Evolutionary conservation across 2,113 vertebrate genomes (phyloP), one percentile per base, ranked within the genome.

Genomic region (Macaca fascicularis): DNA sequence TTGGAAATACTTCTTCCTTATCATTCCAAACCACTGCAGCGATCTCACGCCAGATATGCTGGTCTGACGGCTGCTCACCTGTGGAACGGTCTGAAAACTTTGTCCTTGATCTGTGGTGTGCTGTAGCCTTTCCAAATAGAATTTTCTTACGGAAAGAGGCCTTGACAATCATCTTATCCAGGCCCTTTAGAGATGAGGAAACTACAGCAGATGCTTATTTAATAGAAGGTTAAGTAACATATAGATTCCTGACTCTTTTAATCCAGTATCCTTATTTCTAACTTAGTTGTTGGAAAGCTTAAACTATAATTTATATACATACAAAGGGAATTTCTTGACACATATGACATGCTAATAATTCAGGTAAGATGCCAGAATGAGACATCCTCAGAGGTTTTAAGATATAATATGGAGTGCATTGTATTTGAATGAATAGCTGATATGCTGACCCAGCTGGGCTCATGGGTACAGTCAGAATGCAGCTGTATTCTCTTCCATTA

Each of bases 251-350:
- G 10, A 48, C 38, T 25, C 48, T 90, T 94, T 95, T 84, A 70
- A 59, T 86, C 43, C 13, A 45, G 38, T 35, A 52, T 81, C 61
- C 30, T 96, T 48, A n/a, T 59, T 84, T 84, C 43, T 38, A 61
- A 89, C n/a, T 70, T 67, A 43, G 38, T 52, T 52, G 52, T 27
- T 61, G 38, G 85, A 81, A 95, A 97, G 48, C 25, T 94, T 94
- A 40, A 87, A 52, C 48, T 69, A 48, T 84, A 50, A 93, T 72
- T 74, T 79, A 85, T 43, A 30, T 11, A 17, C 1, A 55, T 2
- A 32, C 4, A 27, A 80, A 95, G 11, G 30, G 22, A 11, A 16
- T 78, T 92, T 74, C 64, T 70, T 45, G 87, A 55, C 35, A 79
- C 27, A 14, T 20, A 50, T 74, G 27, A 64, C 64, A 90, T 64